Evolutionary conservation across 2,113 vertebrate genomes (phyloP).

Genomic region (Onychorhynchus coronatus): DNA sequence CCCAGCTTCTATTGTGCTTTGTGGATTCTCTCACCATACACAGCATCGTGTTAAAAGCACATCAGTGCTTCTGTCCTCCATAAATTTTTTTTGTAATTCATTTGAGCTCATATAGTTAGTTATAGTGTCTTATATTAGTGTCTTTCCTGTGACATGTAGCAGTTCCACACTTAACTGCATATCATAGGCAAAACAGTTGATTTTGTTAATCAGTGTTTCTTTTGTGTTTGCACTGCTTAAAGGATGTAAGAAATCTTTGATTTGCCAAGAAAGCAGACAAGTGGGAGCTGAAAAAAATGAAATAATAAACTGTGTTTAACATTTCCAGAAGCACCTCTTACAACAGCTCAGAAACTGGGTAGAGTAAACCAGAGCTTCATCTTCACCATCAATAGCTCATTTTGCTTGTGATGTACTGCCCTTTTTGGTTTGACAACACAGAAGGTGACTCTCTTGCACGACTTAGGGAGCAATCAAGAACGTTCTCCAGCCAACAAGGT

Average conservation of each 20-base stretch:
- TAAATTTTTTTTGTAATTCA: not conserved
- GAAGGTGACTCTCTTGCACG: not conserved
- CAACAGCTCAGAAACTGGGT: not conserved
- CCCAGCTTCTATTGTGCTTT: not conserved
- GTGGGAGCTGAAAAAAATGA: not conserved
- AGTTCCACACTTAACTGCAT: not conserved
- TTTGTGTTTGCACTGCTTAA: not conserved
- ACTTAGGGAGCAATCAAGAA: not conserved
- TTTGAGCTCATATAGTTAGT: not conserved
- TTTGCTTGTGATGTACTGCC: not conserved
- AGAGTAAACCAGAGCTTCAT: not conserved
- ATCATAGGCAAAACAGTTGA: not conserved
- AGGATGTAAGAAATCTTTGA: not conserved
- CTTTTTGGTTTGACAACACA: not conserved
- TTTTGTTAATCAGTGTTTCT: not conserved
- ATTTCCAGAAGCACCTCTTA: not conserved
- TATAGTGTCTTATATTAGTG: not conserved
- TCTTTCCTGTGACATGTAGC: not conserved
- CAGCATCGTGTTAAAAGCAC: rapidly evolving
- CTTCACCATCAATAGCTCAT: not conserved
- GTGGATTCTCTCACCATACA: not conserved
- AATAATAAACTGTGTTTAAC: not conserved
- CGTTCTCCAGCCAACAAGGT: not conserved
- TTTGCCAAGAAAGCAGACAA: not conserved
- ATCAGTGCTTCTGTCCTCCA: not conserved